These are phyloP conservation scores for Carassius auratus DNA, from an alignment of 2,113 vertebrate species.

Conservation along the genomic window DNA sequence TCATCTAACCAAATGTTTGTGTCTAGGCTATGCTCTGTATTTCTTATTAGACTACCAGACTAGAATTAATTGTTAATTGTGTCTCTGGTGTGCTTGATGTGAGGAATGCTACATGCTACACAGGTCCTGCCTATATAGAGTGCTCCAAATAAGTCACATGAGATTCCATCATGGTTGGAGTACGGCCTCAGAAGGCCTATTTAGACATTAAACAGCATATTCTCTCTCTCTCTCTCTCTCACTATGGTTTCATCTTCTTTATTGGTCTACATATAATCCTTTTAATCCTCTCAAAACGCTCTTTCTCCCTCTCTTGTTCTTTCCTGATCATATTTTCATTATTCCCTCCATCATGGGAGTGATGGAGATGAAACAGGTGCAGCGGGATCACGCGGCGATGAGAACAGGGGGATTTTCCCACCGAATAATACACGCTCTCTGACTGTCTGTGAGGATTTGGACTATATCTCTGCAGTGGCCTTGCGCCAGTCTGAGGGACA, in stretches of 20 bases:
- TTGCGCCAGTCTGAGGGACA: constrained; percentile 18
- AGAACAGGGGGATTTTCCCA: constrained; percentile 38
- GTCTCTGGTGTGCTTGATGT: neutral
- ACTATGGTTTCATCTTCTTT: constrained; percentile 23
- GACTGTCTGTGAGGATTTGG: constrained; percentile 27
- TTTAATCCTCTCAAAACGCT: constrained; percentile 44
- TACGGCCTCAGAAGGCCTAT: neutral
- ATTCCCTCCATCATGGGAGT: constrained; percentile 11
- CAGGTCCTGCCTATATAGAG: neutral
- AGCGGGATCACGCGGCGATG: neutral
- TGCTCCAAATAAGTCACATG: neutral
- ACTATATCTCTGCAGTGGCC: constrained; percentile 23
- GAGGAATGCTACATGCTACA: neutral
- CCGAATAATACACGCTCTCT: constrained; percentile 6
- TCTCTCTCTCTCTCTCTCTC: neutral
- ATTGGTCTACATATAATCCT: constrained; percentile 41
- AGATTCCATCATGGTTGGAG: neutral
- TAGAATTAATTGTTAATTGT: neutral
- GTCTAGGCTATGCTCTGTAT: neutral
- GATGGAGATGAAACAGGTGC: constrained; percentile 26
- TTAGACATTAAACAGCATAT: constrained; percentile 8
- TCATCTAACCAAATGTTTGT: neutral
- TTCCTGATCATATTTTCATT: constrained; percentile 42
- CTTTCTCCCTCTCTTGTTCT: constrained; percentile 31
- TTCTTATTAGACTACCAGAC: neutral